Percentiles rank a stretch among this genome's conserved stretches.
Conservation (phyloP, 2,113 vertebrate genomes). For the Halcyon malimbica region DNA sequence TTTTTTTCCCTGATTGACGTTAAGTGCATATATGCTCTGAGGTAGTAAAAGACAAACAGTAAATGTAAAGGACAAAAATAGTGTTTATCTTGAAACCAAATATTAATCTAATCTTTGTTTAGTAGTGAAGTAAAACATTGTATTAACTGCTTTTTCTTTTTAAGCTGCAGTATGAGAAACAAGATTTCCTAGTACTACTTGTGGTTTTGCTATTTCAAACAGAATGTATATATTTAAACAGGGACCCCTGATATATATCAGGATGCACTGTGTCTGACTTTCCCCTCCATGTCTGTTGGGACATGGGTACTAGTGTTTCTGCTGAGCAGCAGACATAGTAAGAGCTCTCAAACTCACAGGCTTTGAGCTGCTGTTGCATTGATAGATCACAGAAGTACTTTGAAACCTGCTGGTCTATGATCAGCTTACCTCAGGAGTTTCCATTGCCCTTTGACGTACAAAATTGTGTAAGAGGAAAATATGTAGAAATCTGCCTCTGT, state of each 20-base stretch:
- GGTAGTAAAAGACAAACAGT: not conserved
- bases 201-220: not conserved
- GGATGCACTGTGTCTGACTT: not conserved
- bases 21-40: not conserved
- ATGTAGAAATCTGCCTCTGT: not conserved
- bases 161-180: not conserved
- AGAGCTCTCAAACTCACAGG: not conserved
- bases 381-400: not conserved
- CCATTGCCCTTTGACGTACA: not conserved
- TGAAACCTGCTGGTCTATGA: not conserved
- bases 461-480: not conserved
- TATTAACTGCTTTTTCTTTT: not conserved
- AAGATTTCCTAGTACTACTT: not conserved
- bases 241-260: not conserved
- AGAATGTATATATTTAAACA: not conserved
- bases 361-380: not conserved
- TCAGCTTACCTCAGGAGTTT: not conserved
- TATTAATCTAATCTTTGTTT: not conserved
- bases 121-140: not conserved
- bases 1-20: not conserved
- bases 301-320: not conserved
- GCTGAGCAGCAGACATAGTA: not conserved
- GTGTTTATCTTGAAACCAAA: not conserved
- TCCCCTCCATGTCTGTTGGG: not conserved
- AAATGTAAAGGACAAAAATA: not conserved